Base-by-base conservation (phyloP, 2,113 vertebrate species). In the Leptosomus discolor region DNA sequence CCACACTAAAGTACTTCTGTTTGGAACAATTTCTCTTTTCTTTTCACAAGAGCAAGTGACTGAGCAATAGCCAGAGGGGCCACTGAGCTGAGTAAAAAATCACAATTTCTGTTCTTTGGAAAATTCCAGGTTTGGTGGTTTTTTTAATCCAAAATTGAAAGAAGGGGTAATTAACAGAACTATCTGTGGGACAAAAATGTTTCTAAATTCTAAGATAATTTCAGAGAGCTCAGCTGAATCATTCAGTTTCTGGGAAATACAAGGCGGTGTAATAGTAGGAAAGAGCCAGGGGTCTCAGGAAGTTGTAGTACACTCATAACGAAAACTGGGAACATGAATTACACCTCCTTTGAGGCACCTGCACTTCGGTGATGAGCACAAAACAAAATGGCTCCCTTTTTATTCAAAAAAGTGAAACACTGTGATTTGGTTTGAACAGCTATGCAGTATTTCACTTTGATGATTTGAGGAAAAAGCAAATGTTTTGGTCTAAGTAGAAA, bases 1-100 rank as follows among this genome's bases (percentile, higher is more conserved):
- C 87, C 95, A 97, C 71, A 73, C n/a, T 93, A 87, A 94, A 96
- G 75, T 65, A 61, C 65, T 92, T 96, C 53, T 86, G 23, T 96
- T 97, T 92, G 78, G 77, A 90, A 61, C 32, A 94, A 93, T 86
- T 92, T 87, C 50, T 95, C 58, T 60, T 96, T 80, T 50, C 50
- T 97, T 96, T 95, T 91, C 69, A 89, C 34, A 67, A 77, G 79
- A 93, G 48, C 46, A 80, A 82, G 39, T 32, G 37, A 81, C 68
- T 60, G 50, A 54, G 34, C 36, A 76, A 64, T 20, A 93, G 57
- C 65, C 39, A 61, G 23, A 93, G 67, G 82, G 4, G 9, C 63
- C 74, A 61, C 20, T 56, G 58, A 88, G 15, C 15, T 57, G 36
- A 70, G 32, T 8, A 77, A 87, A 36, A 79, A 57, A 51, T 17